A percentile compares a stretch with the other conserved stretches of the same genome.
phyloP scores from a whole-genome alignment of 2,888 invertebrate species.

The Erebia aethiops region DNA sequence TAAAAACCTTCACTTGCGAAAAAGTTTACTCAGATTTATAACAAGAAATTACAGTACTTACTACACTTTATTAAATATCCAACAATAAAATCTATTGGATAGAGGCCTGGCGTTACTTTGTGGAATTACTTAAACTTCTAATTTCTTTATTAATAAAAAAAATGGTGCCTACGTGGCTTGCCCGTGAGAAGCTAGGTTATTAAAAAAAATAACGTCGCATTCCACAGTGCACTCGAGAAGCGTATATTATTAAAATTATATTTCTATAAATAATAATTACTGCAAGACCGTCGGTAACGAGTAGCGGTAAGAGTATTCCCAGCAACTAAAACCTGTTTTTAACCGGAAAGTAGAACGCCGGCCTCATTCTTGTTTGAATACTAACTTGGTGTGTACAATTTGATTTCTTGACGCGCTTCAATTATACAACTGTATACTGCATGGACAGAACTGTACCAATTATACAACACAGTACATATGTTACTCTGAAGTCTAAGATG shows the following conservation, averaged over 20 bases:
- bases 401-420: constrained; percentile 62
- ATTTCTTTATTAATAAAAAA: too few species aligned
- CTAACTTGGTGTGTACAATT: constrained; percentile 37
- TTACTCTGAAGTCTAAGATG: background rate
- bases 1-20: too few species aligned
- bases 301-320: constrained; percentile 41
- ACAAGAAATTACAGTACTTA: too few species aligned
- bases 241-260: constrained; percentile 38
- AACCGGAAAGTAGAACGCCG: constrained; percentile 72
- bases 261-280: constrained; percentile 39
- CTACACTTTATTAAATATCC: too few species aligned
- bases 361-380: constrained; percentile 65
- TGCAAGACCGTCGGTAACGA: constrained; percentile 39
- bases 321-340: constrained; percentile 61
- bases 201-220: constrained; percentile 3
- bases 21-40: too few species aligned
- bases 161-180: too few species aligned
- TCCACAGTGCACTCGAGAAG: constrained; percentile 6
- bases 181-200: background rate
- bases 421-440: constrained; percentile 25
- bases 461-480: constrained; percentile 5
- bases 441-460: constrained; percentile 25
- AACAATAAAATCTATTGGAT: too few species aligned
- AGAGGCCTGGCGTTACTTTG: too few species aligned
- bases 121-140: too few species aligned